Evolutionary conservation across 2,888 invertebrate genomes (phyloP).

Genomic region (Megamerina dolium): DNA sequence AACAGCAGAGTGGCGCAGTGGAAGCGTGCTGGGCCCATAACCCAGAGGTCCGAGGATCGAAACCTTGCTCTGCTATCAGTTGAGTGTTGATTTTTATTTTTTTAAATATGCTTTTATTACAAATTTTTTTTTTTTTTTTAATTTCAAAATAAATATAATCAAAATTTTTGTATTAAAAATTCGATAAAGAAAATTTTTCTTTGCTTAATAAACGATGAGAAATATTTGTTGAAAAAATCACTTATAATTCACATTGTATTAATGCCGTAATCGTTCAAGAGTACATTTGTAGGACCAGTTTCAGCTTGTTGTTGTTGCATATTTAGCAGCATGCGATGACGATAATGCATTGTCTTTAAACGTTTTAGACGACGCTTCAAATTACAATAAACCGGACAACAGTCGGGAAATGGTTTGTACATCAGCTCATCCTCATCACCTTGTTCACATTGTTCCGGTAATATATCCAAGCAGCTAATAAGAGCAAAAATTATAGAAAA

Average conservation of each 20-base stretch:
- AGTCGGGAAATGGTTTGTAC: slow-evolving; percentile 46
- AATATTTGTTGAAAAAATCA: too few species aligned
- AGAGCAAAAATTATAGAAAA: slow-evolving; percentile 7
- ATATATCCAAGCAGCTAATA: slow-evolving; percentile 41
- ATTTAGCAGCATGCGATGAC: slow-evolving; percentile 40
- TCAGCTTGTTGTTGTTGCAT: slow-evolving; percentile 30
- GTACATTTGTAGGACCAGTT: slow-evolving; percentile 21
- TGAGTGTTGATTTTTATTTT: too few species aligned
- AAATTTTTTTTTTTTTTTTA: too few species aligned
- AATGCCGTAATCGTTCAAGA: slow-evolving; percentile 38
- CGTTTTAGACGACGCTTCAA: slow-evolving; percentile 45
- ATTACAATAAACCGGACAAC: slow-evolving; percentile 46
- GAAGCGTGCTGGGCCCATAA: slow-evolving; percentile 78
- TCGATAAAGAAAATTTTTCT: too few species aligned
- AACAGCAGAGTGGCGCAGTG: slow-evolving; percentile 72
- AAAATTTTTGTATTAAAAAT: too few species aligned
- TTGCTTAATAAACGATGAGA: too few species aligned
- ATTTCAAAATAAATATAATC: too few species aligned
- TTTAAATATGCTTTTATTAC: too few species aligned
- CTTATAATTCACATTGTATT: too few species aligned
- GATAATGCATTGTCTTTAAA: slow-evolving; percentile 41
- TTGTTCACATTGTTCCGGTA: slow-evolving; percentile 44
- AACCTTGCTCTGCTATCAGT: slow-evolving; percentile 52
- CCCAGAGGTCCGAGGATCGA: slow-evolving; percentile 53
- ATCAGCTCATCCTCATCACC: slow-evolving; percentile 46